These are phyloP conservation scores for Atopsyche davidsoni DNA, from an alignment of 1,140 invertebrate species.

Conservation along the genomic window DNA sequence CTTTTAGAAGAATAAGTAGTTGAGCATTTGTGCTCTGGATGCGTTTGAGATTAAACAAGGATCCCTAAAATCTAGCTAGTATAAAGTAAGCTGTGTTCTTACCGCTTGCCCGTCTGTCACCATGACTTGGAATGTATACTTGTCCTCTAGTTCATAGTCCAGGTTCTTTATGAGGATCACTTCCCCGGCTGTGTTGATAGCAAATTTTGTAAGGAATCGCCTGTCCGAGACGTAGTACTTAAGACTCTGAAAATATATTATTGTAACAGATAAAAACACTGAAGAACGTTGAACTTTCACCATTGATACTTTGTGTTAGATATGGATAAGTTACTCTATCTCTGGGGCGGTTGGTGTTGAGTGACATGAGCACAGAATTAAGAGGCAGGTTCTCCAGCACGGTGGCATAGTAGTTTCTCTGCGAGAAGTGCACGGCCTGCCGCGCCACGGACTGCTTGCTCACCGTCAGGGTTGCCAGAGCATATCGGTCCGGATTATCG, in stretches of 20 bases:
- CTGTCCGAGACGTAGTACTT: slow-evolving; percentile 59
- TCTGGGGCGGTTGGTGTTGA: slow-evolving; percentile 55
- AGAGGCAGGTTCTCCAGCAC: slow-evolving; percentile 70
- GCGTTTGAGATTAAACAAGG: neutral
- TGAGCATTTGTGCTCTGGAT: neutral
- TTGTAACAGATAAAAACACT: too few species aligned
- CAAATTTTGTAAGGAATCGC: slow-evolving; percentile 61
- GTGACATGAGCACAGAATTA: slow-evolving; percentile 60
- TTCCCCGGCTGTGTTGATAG: slow-evolving; percentile 71
- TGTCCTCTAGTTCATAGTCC: slow-evolving; percentile 71
- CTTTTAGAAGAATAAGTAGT: neutral
- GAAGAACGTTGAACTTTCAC: too few species aligned
- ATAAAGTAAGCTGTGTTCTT: slow-evolving; percentile 31
- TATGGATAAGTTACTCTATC: slow-evolving; percentile 49
- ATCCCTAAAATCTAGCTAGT: neutral
- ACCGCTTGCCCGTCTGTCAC: slow-evolving; percentile 77
- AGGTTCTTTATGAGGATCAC: slow-evolving; percentile 67
- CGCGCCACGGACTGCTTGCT: slow-evolving; percentile 37
- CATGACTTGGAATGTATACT: slow-evolving; percentile 72
- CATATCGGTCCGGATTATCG: slow-evolving; percentile 83
- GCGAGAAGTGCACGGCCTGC: slow-evolving; percentile 58
- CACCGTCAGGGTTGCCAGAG: slow-evolving; percentile 72
- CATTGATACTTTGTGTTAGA: slow-evolving; percentile 31
- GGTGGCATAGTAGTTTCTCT: slow-evolving; percentile 62
- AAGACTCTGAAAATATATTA: slow-evolving; percentile 43